Evolutionary conservation across 2,113 vertebrate species (phyloP), one percentile per base, ranked within the genome.

Genomic region (Pristiophorus japonicus): DNA sequence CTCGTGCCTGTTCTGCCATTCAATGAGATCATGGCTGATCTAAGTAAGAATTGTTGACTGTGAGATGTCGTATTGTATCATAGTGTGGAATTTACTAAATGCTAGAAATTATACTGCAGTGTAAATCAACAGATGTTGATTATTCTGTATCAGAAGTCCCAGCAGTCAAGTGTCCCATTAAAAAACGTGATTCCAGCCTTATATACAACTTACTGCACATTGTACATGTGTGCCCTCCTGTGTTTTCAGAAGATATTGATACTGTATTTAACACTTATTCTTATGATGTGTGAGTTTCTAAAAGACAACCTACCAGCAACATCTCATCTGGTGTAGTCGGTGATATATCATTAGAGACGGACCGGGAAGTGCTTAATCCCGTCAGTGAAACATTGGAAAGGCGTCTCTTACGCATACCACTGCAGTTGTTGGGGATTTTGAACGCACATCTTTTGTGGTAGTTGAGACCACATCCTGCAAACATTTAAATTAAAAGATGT

Each of bases 401-500:
- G 3, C 99, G 98, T 0, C 99, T 98, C 95, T 98, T 98, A 85
- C 98, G 97, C 90, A 99, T 97, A 0, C 99, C 99, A 20, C 98
- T 99, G 97, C 99, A 99, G 96, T 99, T 99, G 96, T 99, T 99
- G 1, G 99, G 99, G 95, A 99, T 99, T 97, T 99, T 99, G 97
- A 99, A 99, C 4, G 99, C 99, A 97, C 99, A 99, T 87, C 99
- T 98, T 96, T 99, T 99, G 96, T 99, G 99, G 96, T 99, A 99
- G 97, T 99, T 99, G 90, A 99, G 97, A 75, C 99, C 99, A 95
- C 99, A 99, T 47, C 99, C 99, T 99, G 96, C 78, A 97, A 97
- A 96, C 51, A 47, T 47, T 94, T 73, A 94, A 94, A 94, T 67
- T 30, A 47, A 94, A 70, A 94, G 42, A 94, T 94, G 45, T 11